Percentiles rank a stretch among this genome's conserved stretches.
phyloP scores from a whole-genome alignment of 2,797 vertebrate genomes.

The Notolabrus celidotus region DNA sequence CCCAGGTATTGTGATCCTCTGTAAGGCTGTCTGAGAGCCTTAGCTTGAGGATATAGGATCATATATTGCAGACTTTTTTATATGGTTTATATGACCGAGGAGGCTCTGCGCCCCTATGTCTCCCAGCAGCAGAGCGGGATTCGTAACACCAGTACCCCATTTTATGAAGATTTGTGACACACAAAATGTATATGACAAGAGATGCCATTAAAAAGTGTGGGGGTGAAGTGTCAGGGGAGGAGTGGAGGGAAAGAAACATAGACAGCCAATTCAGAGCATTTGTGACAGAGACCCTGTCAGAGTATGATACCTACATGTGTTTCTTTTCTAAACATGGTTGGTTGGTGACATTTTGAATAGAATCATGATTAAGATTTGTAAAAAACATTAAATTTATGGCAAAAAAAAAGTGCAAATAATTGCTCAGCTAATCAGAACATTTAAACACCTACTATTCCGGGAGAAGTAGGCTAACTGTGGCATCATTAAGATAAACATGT shows the following conservation, averaged over 20 bases:
- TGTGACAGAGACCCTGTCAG: constrained; percentile 8
- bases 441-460: neutral
- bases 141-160: constrained; percentile 2
- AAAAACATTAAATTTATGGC: neutral
- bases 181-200: constrained; percentile 8
- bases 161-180: constrained; percentile 13
- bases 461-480: neutral
- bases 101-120: neutral
- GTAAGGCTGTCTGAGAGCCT: neutral
- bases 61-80: constrained; percentile 10
- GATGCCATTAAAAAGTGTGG: neutral
- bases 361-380: constrained; percentile 1
- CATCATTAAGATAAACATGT: constrained; percentile 6
- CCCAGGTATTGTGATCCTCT: no score
- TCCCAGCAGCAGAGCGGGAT: neutral
- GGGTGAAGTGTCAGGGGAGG: neutral
- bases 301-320: no score
- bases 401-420: neutral
- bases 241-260: neutral
- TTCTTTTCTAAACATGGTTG: constrained; percentile 7
- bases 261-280: neutral
- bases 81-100: constrained; percentile 9
- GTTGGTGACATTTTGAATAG: constrained; percentile 6
- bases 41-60: neutral
- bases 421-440: neutral